Evolutionary conservation across 2,113 vertebrate genomes (phyloP).

Genomic region (Semnornis frantzii): DNA sequence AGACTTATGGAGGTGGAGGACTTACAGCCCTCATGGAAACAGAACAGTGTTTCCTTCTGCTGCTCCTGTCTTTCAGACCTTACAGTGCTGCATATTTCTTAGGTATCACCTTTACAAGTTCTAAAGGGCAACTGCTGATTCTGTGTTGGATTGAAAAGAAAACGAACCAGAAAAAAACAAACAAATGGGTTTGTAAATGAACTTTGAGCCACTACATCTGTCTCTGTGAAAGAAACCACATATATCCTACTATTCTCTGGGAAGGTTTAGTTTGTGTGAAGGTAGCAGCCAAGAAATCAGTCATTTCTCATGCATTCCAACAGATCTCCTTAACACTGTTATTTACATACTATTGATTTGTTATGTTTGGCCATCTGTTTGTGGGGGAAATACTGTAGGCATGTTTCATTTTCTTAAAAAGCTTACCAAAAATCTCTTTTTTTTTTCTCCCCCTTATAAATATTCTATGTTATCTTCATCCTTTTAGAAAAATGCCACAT

Average conservation of each 20-base stretch:
- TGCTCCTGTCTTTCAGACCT: not conserved
- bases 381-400: slow-evolving; percentile 48
- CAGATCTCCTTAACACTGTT: slow-evolving; percentile 50
- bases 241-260: slow-evolving; percentile 28
- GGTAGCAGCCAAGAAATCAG: slow-evolving; percentile 55
- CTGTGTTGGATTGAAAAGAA: not conserved
- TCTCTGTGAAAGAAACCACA: not conserved
- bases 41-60: not conserved
- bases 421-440: slow-evolving; percentile 11
- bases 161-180: not conserved
- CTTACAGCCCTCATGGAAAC: not conserved
- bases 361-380: slow-evolving; percentile 76
- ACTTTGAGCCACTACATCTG: slow-evolving; percentile 20
- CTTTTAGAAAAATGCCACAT: not conserved
- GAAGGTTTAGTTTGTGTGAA: slow-evolving; percentile 21
- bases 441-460: not conserved
- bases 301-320: slow-evolving; percentile 52
- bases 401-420: slow-evolving; percentile 52
- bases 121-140: slow-evolving; percentile 12
- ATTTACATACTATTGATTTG: slow-evolving; percentile 77
- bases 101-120: slow-evolving; percentile 20
- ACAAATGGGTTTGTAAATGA: slow-evolving; percentile 27
- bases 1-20: not conserved
- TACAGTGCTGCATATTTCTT: not conserved
- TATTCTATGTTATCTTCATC: not conserved